Evolutionary conservation across 2,888 invertebrate genomes (phyloP).

Genomic region (Eurytoma adleriae): DNA sequence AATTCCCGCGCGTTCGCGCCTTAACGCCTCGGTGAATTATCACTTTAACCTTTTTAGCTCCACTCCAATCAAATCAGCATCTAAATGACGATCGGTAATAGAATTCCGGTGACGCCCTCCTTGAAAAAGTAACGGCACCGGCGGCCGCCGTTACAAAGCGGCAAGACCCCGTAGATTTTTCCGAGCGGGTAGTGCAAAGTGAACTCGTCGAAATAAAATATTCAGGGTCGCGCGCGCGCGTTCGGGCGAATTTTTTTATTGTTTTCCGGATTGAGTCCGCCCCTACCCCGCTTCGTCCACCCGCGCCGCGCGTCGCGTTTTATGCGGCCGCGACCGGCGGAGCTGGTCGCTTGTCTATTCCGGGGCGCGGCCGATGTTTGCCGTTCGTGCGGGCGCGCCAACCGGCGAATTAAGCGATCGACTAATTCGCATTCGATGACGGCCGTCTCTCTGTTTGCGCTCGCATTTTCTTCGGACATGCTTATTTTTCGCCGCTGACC

Average conservation of each 20-base stretch:
- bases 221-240: slow-evolving; percentile 37
- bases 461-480: not conserved
- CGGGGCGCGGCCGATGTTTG: slow-evolving; percentile 37
- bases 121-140: too few relatives aligned
- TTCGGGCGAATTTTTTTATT: slow-evolving; percentile 42
- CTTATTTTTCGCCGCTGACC: not conserved
- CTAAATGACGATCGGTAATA: too few relatives aligned
- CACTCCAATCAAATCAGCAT: too few relatives aligned
- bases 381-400: slow-evolving; percentile 30
- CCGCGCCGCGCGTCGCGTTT: slow-evolving; percentile 22
- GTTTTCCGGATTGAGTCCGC: slow-evolving; percentile 42
- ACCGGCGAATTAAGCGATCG: slow-evolving; percentile 21
- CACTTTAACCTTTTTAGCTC: too few relatives aligned
- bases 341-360: slow-evolving; percentile 50
- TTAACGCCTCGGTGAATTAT: too few relatives aligned
- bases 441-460: slow-evolving; percentile 4
- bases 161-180: slow-evolving; percentile 38
- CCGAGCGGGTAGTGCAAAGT: slow-evolving; percentile 37
- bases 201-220: slow-evolving; percentile 53
- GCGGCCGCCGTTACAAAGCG: too few relatives aligned
- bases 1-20: too few relatives aligned
- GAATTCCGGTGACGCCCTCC: too few relatives aligned
- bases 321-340: not conserved
- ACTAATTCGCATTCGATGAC: slow-evolving; percentile 48
- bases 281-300: not conserved